phyloP scores from a whole-genome alignment of 1,140 invertebrate genomes.

The Eulimnadia texana region DNA sequence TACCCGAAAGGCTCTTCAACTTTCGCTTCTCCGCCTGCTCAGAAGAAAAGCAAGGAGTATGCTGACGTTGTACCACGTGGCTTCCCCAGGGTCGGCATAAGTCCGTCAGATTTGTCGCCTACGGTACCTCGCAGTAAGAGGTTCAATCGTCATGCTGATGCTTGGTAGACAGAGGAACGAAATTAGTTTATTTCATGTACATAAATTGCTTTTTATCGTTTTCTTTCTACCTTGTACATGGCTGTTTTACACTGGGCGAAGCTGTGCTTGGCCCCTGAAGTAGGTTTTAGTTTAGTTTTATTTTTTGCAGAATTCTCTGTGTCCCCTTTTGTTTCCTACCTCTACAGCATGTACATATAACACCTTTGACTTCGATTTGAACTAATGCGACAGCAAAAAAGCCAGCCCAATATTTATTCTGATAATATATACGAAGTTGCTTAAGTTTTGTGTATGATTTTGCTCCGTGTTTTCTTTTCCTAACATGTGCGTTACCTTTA shows the following conservation, averaged over 20 bases:
- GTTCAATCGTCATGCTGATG: slow-evolving; percentile 4
- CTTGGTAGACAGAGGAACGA: slow-evolving; percentile 6
- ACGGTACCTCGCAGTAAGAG: slow-evolving; percentile 12
- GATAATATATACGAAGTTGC: too few species aligned
- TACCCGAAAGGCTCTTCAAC: slow-evolving; percentile 16
- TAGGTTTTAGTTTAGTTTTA: too few species aligned
- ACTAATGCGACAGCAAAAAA: too few species aligned
- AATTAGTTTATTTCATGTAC: neutral
- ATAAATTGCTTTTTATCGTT: neutral
- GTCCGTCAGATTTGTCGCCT: slow-evolving; percentile 11
- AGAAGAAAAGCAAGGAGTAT: slow-evolving; percentile 8
- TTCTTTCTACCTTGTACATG: neutral
- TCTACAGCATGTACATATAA: neutral
- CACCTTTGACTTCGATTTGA: neutral
- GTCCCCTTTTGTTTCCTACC: neutral
- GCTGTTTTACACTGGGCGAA: too few species aligned
- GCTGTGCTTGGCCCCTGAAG: too few species aligned
- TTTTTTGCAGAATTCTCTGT: too few species aligned
- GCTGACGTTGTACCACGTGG: slow-evolving; percentile 11
- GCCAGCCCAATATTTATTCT: neutral
- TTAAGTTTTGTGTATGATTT: too few species aligned
- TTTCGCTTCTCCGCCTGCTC: slow-evolving; percentile 8
- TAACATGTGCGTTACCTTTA: too few species aligned
- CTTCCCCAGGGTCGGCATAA: slow-evolving; percentile 16
- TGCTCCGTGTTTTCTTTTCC: too few species aligned